These are phyloP conservation scores for Drosophila macrospina DNA, from an alignment of 2,888 invertebrate species.

Conservation along the genomic window DNA sequence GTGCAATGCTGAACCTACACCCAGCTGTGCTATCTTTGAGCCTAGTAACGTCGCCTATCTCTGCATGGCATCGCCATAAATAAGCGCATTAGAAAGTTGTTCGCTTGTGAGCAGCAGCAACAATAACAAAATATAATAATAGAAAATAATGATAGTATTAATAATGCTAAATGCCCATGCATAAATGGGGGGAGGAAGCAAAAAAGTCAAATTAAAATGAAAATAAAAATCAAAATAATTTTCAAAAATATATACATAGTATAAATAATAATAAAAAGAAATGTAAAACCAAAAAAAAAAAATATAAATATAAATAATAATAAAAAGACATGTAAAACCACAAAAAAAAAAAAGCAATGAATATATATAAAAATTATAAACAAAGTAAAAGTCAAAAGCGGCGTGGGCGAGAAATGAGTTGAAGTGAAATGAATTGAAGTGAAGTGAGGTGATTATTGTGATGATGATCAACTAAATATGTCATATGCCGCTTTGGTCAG, in stretches of 20 bases:
- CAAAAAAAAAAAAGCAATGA: background rate
- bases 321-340: background rate
- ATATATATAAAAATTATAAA: constrained; percentile 1
- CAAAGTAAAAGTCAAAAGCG: constrained; percentile 12
- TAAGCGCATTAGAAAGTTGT: constrained; percentile 50
- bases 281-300: constrained; percentile 1
- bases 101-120: background rate
- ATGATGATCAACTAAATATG: constrained; percentile 26
- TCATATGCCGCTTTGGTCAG: constrained; percentile 14
- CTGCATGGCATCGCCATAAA: constrained; percentile 15
- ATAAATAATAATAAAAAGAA: constrained; percentile 4
- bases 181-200: background rate
- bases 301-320: background rate
- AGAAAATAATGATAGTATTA: constrained; percentile 1
- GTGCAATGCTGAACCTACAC: background rate
- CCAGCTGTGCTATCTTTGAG: background rate
- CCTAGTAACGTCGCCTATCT: constrained; percentile 1
- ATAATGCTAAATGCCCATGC: constrained; percentile 1
- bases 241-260: background rate
- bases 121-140: background rate
- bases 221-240: constrained; percentile 2
- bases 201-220: constrained; percentile 12
- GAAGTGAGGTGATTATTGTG: background rate
- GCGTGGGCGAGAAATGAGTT: constrained; percentile 32
- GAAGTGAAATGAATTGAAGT: constrained; percentile 43